Percentiles rank a stretch among this genome's conserved stretches.
Evolutionary conservation across 2,113 vertebrate species (phyloP).

Genomic region (Siphamia tubifer): DNA sequence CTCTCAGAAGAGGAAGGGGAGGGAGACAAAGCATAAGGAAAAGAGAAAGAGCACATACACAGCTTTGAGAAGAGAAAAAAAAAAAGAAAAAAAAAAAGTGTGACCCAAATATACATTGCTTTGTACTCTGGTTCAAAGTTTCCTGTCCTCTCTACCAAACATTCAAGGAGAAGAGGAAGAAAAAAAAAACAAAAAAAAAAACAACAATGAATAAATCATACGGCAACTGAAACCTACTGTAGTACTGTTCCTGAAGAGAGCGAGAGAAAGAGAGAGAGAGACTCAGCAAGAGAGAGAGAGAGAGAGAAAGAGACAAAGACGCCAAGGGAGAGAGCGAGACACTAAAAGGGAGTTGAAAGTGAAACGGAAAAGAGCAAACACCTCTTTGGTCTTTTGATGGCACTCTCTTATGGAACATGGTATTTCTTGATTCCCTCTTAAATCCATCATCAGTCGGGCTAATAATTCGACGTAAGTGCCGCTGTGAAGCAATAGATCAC

Average conservation of each 20-base stretch:
- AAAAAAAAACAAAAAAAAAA: conserved; percentile 44
- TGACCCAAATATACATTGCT: conserved; percentile 82
- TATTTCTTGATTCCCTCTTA: conserved; percentile 68
- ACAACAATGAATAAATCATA: conserved; percentile 82
- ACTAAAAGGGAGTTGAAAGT: conserved; percentile 51
- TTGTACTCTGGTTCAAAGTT: conserved; percentile 83
- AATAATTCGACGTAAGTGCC: conserved; percentile 50
- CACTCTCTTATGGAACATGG: conserved; percentile 61
- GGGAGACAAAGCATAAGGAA: conserved; percentile 23
- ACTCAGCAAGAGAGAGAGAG: background rate
- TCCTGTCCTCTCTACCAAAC: conserved; percentile 76
- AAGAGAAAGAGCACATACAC: conserved; percentile 7
- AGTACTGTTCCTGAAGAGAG: conserved; percentile 51
- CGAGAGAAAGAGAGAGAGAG: background rate
- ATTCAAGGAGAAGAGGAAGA: conserved; percentile 61
- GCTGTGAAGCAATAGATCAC: conserved; percentile 63
- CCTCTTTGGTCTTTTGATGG: conserved; percentile 70
- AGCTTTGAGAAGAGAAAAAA: conserved; percentile 63
- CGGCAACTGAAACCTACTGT: conserved; percentile 55
- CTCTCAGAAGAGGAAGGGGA: conserved; percentile 59
- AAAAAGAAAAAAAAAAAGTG: conserved; percentile 68
- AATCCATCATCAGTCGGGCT: conserved; percentile 65
- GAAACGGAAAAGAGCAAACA: conserved; percentile 56
- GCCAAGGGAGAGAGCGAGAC: conserved; percentile 2
- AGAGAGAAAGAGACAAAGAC: conserved; percentile 3